Conservation (phyloP, 1,140 invertebrate genomes). For the Nasonia longicornis region DNA sequence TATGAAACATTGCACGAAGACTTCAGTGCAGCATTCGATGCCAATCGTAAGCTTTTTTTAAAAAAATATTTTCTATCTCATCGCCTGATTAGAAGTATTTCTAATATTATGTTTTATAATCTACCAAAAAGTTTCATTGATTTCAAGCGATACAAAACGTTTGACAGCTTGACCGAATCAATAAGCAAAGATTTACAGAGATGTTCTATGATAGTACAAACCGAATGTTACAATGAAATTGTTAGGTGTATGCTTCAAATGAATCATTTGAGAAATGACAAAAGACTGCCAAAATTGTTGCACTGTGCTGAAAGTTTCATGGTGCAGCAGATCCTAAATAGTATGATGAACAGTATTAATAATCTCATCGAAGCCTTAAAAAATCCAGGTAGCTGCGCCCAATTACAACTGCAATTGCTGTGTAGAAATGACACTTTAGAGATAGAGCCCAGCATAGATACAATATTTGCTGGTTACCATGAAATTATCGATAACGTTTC, state of each 20-base stretch:
- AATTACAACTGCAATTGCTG: slow-evolving; percentile 60
- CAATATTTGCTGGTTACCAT: slow-evolving; percentile 59
- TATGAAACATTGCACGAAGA: not conserved
- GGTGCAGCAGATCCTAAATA: slow-evolving; percentile 61
- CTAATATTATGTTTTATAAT: slow-evolving; percentile 51
- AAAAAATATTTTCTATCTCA: slow-evolving; percentile 62
- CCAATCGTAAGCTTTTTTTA: slow-evolving; percentile 47
- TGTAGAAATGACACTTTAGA: slow-evolving; percentile 54
- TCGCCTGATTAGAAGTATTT: slow-evolving; percentile 56
- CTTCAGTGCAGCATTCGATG: slow-evolving; percentile 43
- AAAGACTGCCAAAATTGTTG: slow-evolving; percentile 51
- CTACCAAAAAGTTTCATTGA: slow-evolving; percentile 52
- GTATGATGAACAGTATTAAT: slow-evolving; percentile 63
- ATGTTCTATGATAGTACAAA: slow-evolving; percentile 50
- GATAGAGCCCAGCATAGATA: slow-evolving; percentile 56
- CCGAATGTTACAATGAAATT: slow-evolving; percentile 59
- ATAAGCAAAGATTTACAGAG: slow-evolving; percentile 55
- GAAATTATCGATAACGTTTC: slow-evolving; percentile 56
- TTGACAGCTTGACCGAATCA: slow-evolving; percentile 42
- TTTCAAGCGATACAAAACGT: slow-evolving; percentile 45
- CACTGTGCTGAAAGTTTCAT: slow-evolving; percentile 60
- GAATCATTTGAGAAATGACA: slow-evolving; percentile 47
- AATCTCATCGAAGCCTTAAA: slow-evolving; percentile 58
- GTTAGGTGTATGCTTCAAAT: slow-evolving; percentile 50
- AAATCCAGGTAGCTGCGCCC: slow-evolving; percentile 53